A percentile compares a stretch with the other conserved stretches of the same genome.
These are phyloP conservation scores for Elysia crispata DNA, from an alignment of 2,888 invertebrate species.

Conservation along the genomic window DNA sequence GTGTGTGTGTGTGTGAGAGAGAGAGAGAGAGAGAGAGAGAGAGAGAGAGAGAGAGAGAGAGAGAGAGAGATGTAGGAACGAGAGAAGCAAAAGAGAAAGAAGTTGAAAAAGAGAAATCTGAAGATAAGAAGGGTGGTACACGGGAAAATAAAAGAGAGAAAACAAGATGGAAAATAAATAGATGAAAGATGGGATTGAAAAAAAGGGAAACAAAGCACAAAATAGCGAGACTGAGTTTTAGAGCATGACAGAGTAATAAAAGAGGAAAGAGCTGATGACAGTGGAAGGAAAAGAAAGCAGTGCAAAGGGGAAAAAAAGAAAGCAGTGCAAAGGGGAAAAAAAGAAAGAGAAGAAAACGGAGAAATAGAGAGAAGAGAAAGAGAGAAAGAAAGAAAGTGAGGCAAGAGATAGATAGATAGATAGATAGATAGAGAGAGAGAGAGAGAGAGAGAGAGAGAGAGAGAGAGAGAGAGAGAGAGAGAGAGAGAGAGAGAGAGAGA, in stretches of 20 bases:
- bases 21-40: constrained; percentile 30
- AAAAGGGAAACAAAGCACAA: no score
- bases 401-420: no score
- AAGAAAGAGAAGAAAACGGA: neutral
- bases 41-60: constrained; percentile 6
- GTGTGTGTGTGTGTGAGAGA: constrained; percentile 1
- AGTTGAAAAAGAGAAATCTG: neutral
- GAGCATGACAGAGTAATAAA: neutral
- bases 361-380: neutral
- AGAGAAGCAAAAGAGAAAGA: neutral
- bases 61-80: neutral
- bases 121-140: no score
- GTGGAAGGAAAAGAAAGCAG: no score
- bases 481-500: neutral
- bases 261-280: neutral
- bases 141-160: neutral
- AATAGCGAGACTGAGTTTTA: neutral
- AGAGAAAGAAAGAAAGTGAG: no score
- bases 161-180: no score
- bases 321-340: neutral
- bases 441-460: neutral
- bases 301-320: constrained; percentile 19
- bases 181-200: no score
- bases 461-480: neutral
- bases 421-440: no score